Evolutionary conservation across 2,113 vertebrate species (phyloP).

Genomic region (Dromiciops gliroides): DNA sequence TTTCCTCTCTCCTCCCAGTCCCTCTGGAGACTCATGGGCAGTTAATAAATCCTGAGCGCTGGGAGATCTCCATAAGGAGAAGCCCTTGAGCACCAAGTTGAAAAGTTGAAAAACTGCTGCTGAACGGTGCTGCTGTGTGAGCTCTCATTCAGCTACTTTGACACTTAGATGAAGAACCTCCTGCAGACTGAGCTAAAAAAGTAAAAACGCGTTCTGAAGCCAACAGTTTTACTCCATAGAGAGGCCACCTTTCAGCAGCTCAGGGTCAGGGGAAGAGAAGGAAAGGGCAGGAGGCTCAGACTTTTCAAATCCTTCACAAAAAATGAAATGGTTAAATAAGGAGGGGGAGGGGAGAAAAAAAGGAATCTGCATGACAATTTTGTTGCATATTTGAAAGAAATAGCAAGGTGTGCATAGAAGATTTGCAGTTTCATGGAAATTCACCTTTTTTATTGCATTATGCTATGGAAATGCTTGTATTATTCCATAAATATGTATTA

Average conservation of each 20-base stretch:
- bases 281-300: background rate
- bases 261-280: background rate
- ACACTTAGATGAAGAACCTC: conserved; percentile 50
- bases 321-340: conserved; percentile 16
- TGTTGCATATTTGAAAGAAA: background rate
- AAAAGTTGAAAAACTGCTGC: background rate
- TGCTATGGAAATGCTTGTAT: background rate
- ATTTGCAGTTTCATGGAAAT: background rate
- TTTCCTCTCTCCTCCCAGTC: background rate
- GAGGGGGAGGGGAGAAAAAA: background rate
- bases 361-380: background rate
- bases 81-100: conserved; percentile 31
- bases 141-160: conserved; percentile 64
- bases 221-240: conserved; percentile 27
- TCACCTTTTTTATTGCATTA: background rate
- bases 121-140: conserved; percentile 36
- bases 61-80: conserved; percentile 9
- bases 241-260: conserved; percentile 51
- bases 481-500: background rate
- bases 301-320: conserved; percentile 63
- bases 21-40: background rate
- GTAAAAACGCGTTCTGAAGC: background rate
- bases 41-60: background rate
- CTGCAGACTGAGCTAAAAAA: conserved; percentile 59
- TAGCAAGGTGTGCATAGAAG: background rate